phyloP scores from a whole-genome alignment of 1,140 invertebrate genomes.

The Calliphora vicina region DNA sequence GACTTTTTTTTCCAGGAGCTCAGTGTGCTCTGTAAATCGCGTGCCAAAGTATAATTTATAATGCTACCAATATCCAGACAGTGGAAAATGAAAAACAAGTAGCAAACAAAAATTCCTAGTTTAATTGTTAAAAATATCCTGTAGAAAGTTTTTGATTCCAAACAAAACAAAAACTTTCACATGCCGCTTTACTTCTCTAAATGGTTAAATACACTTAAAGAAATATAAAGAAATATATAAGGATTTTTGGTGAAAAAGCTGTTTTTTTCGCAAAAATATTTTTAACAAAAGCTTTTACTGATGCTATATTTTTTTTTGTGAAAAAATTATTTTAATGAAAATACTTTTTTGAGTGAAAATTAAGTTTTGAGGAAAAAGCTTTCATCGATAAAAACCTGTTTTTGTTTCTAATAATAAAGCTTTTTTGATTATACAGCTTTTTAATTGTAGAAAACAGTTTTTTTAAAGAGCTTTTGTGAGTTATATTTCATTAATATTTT shows the following conservation, averaged over 20 bases:
- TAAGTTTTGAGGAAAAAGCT: no score
- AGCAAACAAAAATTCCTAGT: not conserved
- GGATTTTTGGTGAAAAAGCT: not conserved
- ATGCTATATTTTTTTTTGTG: no score
- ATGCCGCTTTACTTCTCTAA: not conserved
- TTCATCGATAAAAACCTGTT: no score
- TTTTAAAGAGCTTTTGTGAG: no score
- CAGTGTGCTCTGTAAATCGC: not conserved
- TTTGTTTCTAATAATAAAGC: no score
- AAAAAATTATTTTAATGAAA: no score
- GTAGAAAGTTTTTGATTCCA: not conserved
- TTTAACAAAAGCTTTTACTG: no score
- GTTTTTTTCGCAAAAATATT: not conserved
- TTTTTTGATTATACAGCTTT: no score
- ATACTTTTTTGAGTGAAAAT: no score
- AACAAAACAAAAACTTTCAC: not conserved
- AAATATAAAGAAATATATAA: not conserved
- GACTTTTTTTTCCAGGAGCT: not conserved
- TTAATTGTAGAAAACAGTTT: no score
- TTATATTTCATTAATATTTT: no score
- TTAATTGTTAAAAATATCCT: not conserved
- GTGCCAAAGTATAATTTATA: slow-evolving; percentile 22
- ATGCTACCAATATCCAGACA: not conserved
- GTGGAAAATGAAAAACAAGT: not conserved
- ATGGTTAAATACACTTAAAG: not conserved